Base-by-base conservation (phyloP, 2,888 invertebrate species). In the Philereme transversata region DNA sequence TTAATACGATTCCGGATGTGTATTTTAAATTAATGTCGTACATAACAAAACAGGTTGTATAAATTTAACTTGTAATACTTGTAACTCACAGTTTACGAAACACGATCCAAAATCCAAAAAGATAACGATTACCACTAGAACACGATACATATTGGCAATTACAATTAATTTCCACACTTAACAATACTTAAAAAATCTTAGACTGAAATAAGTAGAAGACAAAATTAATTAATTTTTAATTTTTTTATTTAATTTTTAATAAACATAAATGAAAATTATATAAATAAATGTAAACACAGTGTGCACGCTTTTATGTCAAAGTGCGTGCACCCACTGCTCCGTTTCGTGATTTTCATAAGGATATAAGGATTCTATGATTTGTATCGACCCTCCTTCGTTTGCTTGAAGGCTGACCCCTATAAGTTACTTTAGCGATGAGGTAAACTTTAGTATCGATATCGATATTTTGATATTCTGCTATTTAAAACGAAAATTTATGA, bases 371-470 rank as follows among this genome's bases (percentile, higher is more conserved):
- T 79, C 82, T 85, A 86, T 88, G 86, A 88, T 90, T 90, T 90
- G 88, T 86, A 83, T 79, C 78, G 81, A 83, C 82, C 83, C 84
- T 83, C 86, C 86, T 81, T 81, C 77, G 74, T 75, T 67, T 70
- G 74, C 77, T 79, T 79, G 87, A 91, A 92, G 92, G 92, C 78
- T 87, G 81, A 86, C 92, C 92, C 91, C 88, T 90, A 91, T 91
- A 82, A 68, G 71, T 78, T 69, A 72, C 64, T 68, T 60, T 77
- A 84, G 83, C 72, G 87, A 78, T 75, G 83, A 47, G 74, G 46
- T 62, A 51, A 50, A 64, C 54, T 57, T 40, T 35, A 51, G 7
- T 63, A 63, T 75, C 73, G 69, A 74, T 70, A 64, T 67, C 67
- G 62, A 67, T 67, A 64, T n/a, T 9, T 34, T 7, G 34, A 40